These are phyloP conservation scores for Morpho deidamia DNA, from an alignment of 2,888 invertebrate genomes.

Conservation along the genomic window DNA sequence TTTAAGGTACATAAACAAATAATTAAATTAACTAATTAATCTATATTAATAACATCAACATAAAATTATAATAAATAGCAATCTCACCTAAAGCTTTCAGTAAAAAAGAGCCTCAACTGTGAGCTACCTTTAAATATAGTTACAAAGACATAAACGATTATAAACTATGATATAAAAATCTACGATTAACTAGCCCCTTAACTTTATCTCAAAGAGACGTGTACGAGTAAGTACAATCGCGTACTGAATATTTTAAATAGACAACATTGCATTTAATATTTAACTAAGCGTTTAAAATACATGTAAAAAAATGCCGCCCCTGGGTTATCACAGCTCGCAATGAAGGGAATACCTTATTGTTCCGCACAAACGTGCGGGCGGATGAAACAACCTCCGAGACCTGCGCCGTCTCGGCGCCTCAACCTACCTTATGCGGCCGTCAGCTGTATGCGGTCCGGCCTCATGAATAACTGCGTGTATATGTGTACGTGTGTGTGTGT, in stretches of 20 bases:
- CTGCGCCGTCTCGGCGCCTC: no score
- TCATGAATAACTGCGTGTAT: no score
- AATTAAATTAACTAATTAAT: no score
- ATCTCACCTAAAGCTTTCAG: background rate
- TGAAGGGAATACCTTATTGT: no score
- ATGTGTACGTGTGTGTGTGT: no score
- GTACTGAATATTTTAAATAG: constrained; percentile 24
- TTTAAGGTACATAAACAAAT: no score
- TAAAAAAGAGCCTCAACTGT: background rate
- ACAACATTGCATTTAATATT: constrained; percentile 22
- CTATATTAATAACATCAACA: background rate
- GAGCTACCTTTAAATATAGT: background rate
- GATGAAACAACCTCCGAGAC: no score
- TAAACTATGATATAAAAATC: constrained; percentile 23
- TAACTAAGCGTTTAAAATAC: constrained; percentile 13
- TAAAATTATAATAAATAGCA: background rate
- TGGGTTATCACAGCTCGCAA: no score
- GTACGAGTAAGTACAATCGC: constrained; percentile 33
- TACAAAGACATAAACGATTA: constrained; percentile 17
- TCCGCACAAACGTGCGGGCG: no score
- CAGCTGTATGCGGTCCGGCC: no score
- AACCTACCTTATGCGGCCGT: no score
- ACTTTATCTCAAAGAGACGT: background rate
- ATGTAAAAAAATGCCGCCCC: background rate
- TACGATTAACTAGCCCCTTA: background rate